These are phyloP conservation scores for Drosophila nigrodunni DNA, from an alignment of 1,140 invertebrate genomes.

Conservation along the genomic window DNA sequence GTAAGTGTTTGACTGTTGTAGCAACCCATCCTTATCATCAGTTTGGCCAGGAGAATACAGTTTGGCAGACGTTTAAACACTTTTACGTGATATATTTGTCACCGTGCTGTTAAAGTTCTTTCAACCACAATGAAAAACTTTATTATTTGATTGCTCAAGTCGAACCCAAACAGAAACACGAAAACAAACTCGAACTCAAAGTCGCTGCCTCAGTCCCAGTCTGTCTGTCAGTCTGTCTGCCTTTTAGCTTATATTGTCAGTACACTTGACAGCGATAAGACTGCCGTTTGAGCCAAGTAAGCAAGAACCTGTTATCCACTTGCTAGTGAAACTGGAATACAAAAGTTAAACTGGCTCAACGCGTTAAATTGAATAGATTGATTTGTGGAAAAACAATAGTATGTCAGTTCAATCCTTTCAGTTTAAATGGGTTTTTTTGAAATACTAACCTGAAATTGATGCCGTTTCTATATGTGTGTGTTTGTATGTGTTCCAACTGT, in stretches of 20 bases:
- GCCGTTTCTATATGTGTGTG: neutral
- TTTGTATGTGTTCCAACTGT: neutral
- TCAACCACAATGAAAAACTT: conserved; percentile 44
- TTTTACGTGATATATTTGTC: conserved; percentile 68
- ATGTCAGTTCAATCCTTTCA: conserved; percentile 25
- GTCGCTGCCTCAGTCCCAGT: neutral
- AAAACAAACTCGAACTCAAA: neutral
- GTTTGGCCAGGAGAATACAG: neutral
- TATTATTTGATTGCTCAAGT: conserved; percentile 67
- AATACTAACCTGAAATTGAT: neutral
- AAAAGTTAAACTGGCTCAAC: conserved; percentile 12
- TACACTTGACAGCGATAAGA: conserved; percentile 21
- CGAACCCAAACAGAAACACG: neutral
- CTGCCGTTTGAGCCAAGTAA: neutral
- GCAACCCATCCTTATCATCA: conserved; percentile 23
- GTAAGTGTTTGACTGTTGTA: conserved; percentile 31
- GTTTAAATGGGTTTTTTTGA: conserved; percentile 7
- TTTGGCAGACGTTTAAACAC: conserved; percentile 70
- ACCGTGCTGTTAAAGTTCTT: conserved; percentile 52
- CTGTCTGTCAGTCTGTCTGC: conserved; percentile 13
- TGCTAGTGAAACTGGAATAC: conserved; percentile 19
- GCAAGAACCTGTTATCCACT: neutral
- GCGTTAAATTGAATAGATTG: conserved; percentile 33
- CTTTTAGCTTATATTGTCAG: conserved; percentile 42
- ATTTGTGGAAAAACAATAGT: conserved; percentile 2